A percentile compares a stretch with the other conserved stretches of the same genome.
Evolutionary conservation across 2,113 vertebrate genomes (phyloP).

Genomic region (Hippopotamus amphibius): DNA sequence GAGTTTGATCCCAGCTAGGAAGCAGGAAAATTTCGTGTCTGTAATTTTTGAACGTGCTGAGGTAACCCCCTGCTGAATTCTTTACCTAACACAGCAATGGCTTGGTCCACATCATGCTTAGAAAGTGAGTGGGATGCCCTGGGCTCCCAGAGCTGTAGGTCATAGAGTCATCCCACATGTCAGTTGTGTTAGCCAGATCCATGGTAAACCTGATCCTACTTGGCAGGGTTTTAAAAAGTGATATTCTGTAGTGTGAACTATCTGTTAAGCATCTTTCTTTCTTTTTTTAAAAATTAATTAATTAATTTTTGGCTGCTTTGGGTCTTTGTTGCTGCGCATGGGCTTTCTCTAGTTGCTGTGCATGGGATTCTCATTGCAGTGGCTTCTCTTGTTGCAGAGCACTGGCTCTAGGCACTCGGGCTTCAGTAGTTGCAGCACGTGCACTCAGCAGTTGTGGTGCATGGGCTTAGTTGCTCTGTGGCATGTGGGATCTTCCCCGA

Average conservation of each 20-base stretch:
- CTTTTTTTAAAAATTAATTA: too few species aligned
- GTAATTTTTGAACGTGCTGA: neutral
- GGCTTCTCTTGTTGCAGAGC: too few species aligned
- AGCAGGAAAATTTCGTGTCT: neutral
- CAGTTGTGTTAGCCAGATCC: neutral
- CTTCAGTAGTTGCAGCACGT: too few species aligned
- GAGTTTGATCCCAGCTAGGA: neutral
- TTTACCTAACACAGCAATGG: neutral
- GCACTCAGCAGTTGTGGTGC: too few species aligned
- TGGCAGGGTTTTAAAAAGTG: neutral
- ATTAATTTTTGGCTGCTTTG: too few species aligned
- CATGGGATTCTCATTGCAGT: too few species aligned
- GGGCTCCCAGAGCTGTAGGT: too few species aligned
- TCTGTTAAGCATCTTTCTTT: neutral
- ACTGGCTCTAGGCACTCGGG: too few species aligned
- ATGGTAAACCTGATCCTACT: neutral
- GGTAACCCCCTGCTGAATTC: neutral
- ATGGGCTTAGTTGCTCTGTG: too few species aligned
- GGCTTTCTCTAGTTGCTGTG: too few species aligned
- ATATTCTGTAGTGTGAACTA: neutral
- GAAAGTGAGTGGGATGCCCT: accelerated
- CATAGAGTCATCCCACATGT: accelerated
- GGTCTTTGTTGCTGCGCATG: too few species aligned
- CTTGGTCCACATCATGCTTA: accelerated
- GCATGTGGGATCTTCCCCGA: too few species aligned